A percentile compares a stretch with the other conserved stretches of the same genome.
Evolutionary conservation across 2,888 invertebrate genomes (phyloP).

Genomic region (Apamea monoglypha): DNA sequence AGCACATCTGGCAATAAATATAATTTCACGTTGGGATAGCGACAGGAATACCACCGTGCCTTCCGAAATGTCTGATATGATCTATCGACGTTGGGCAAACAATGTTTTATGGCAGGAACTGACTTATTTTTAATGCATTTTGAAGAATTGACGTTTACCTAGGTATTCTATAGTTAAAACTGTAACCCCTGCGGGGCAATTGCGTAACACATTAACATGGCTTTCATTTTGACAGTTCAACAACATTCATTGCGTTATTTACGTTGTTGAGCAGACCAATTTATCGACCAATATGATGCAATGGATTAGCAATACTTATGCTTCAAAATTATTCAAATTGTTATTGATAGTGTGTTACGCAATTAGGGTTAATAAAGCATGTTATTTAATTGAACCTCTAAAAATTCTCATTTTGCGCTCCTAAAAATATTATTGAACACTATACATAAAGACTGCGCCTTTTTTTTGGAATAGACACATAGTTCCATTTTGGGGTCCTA

Average conservation of each 20-base stretch:
- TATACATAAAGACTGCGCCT: neutral
- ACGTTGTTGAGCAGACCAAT: too few species aligned
- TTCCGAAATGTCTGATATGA: slow-evolving; percentile 31
- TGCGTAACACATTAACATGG: too few species aligned
- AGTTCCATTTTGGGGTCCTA: too few species aligned
- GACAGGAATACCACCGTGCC: slow-evolving; percentile 5
- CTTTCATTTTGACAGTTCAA: too few species aligned
- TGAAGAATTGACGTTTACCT: neutral
- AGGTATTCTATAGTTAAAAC: neutral
- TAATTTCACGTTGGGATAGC: slow-evolving; percentile 19
- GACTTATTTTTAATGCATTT: slow-evolving; percentile 17
- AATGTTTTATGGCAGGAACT: slow-evolving; percentile 5
- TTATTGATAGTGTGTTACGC: neutral
- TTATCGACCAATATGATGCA: too few species aligned
- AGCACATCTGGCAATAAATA: slow-evolving; percentile 31
- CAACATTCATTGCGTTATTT: too few species aligned
- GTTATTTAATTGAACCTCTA: too few species aligned
- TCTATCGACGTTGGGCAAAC: slow-evolving; percentile 37
- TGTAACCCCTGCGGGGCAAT: neutral
- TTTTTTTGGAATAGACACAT: neutral
- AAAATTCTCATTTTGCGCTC: too few species aligned
- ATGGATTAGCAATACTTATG: too few species aligned
- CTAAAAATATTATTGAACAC: too few species aligned
- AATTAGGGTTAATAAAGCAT: neutral
- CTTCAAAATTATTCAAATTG: too few species aligned